Conservation (phyloP, 1,140 invertebrate genomes). For the Lasaia peninsularis region DNA sequence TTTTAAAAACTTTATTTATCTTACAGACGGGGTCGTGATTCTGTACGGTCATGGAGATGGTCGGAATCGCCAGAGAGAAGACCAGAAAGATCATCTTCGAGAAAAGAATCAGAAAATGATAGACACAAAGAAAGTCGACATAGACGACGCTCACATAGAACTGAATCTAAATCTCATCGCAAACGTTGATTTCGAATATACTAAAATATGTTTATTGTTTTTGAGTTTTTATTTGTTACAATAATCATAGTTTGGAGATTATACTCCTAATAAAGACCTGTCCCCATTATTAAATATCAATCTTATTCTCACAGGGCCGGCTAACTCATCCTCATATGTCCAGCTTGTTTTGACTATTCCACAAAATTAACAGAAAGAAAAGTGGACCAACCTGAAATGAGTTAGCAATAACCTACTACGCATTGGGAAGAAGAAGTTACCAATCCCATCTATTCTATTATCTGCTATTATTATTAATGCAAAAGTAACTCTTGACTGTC, state of each 20-base stretch:
- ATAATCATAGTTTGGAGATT: too few species aligned
- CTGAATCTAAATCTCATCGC: background rate
- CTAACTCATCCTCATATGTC: too few species aligned
- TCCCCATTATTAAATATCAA: background rate
- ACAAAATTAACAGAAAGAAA: too few species aligned
- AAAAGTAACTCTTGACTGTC: too few species aligned
- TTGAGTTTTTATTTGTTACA: background rate
- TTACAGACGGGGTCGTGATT: conserved; percentile 37
- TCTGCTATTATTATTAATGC: too few species aligned
- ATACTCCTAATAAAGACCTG: too few species aligned
- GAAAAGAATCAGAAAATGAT: conserved; percentile 21
- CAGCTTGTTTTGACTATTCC: too few species aligned
- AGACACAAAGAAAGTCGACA: conserved; percentile 17
- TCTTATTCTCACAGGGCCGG: too few species aligned
- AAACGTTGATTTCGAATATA: background rate
- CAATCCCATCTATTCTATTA: too few species aligned
- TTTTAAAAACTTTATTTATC: background rate
- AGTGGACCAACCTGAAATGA: too few species aligned
- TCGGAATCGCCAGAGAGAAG: conserved; percentile 84
- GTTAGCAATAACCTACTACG: too few species aligned
- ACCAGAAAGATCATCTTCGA: conserved; percentile 65
- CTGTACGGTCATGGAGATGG: conserved; percentile 83
- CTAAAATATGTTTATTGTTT: background rate
- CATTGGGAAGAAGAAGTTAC: too few species aligned
- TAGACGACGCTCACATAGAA: conserved; percentile 13